Evolutionary conservation across 2,797 vertebrate genomes (phyloP).

Genomic region (Rhinogobio ventralis): DNA sequence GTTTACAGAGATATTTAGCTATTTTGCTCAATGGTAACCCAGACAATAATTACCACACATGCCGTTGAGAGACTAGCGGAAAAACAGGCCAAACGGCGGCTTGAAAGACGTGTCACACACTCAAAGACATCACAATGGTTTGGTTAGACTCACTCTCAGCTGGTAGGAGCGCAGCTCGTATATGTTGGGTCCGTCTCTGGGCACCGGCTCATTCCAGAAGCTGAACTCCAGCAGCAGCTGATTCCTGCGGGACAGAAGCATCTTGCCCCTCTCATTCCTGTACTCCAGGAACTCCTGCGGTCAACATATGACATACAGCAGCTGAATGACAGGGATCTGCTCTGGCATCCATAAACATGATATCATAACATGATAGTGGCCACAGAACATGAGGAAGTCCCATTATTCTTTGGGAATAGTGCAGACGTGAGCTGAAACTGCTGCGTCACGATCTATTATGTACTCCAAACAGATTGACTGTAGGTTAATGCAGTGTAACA

Average conservation of each 20-base stretch:
- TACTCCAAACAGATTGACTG: not conserved
- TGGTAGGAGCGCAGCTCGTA: constrained; percentile 96
- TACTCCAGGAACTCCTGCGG: constrained; percentile 89
- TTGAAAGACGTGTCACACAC: not conserved
- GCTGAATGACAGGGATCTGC: too few relatives aligned
- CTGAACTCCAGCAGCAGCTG: constrained; percentile 96
- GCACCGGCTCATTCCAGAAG: constrained; percentile 95
- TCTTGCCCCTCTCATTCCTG: constrained; percentile 88
- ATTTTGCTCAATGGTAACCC: not conserved
- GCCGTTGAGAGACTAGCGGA: not conserved
- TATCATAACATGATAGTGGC: too few relatives aligned
- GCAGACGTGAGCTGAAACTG: not conserved
- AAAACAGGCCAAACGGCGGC: too few relatives aligned
- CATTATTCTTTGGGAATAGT: not conserved
- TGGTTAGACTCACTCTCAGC: constrained; percentile 84
- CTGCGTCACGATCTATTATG: not conserved
- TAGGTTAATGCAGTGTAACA: not conserved
- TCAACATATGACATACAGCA: not conserved
- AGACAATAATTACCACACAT: not conserved
- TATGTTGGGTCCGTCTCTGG: constrained; percentile 91
- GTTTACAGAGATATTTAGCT: not conserved
- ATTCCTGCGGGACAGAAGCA: constrained; percentile 92
- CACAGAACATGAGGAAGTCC: not conserved
- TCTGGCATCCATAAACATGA: too few relatives aligned
- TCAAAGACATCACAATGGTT: too few relatives aligned